Evolutionary conservation across 2,113 vertebrate genomes (phyloP), one percentile per base, ranked within the genome.

Genomic region (Tupaia tana): DNA sequence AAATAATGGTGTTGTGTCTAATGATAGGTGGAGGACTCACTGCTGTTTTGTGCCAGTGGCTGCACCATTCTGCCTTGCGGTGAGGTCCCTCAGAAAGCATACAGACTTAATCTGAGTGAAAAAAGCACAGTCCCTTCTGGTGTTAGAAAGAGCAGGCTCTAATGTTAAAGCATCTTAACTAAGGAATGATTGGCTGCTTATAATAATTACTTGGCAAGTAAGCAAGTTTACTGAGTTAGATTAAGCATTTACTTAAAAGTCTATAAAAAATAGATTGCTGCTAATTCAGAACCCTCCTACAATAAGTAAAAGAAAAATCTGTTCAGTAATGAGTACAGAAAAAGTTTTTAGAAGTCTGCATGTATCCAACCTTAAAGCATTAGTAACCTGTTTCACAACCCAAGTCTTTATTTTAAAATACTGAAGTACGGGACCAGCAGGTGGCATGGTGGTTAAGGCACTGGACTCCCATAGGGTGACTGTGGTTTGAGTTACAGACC

Each of bases 201-300:
- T 1, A 71, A 86, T 31, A 71, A 83, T 87, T 61, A 69, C 54
- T 58, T 90, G 93, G 8, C 22, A 66, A 29, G 10, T 66, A 84
- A 81, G 5, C 43, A 22, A 73, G 58, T 86, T 84, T 90, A 1
- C 56, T 94, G 52, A 52, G 27, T 85, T 79, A 80, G 43, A 66
- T 52, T 88, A 61, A 73, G 56, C 64, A 66, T 90, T 87, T 84
- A 80, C 31, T 83, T 83, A 43, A 81, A 96, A 79, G 13, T 71
- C 64, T 70, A 1, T 22, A 78, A 74, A 79, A 93, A 86, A 31
- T 61, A 4, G 7, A 12, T 69, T 10, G 4, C 20, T 59, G 24
- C 52, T 43, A 66, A 88, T 58, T 31, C 2, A 66, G 20, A 82
- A 73, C 43, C 24, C 19, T 93, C 67, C 18, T 85, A 34, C 3